Evolutionary conservation across 2,113 vertebrate genomes (phyloP), one percentile per base, ranked within the genome.

Genomic region (Mugil cephalus): DNA sequence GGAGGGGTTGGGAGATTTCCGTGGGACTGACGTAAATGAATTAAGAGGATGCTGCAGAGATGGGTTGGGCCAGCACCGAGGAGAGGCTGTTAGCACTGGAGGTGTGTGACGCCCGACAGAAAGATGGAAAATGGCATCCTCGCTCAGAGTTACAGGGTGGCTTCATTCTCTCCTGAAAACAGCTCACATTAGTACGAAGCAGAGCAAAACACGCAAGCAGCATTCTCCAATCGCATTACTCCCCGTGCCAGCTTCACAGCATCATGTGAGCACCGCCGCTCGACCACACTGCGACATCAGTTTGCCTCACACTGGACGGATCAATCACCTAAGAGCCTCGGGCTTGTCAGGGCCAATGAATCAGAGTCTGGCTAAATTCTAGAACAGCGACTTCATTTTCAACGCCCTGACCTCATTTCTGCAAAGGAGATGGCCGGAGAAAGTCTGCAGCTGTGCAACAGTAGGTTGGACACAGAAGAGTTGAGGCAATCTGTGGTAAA

Each of bases 141-240:
- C 4, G 34, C 82, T 65, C 36, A 85, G 66, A 76, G 72, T 63
- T 74, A 86, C 77, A 83, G 17, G 53, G 63, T 48, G 51, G 76
- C 70, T 56, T 77, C 47, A 40, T 56, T 48, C 21, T 43, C 54
- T 35, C 15, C 19, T n/a, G 19, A 61, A 83, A 67, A 68, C 12
- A 53, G 40, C 58, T 42, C 45, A 30, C 30, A 55, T 1, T 56
- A 51, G 35, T 40, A 80, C 68, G 17, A 75, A 21, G 75, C 74
- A 55, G 52, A 68, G 54, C 66, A 79, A 79, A 59, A 56, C 66
- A 74, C 80, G n/a, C n/a, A n/a, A 74, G 71, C 56, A 71, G 68
- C 65, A 34, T 50, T 79, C 58, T 39, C 83, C 87, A 80, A 89
- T 91, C 84, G 88, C 86, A 90, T 91, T 88, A 88, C 79, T 62